phyloP scores from a whole-genome alignment of 2,888 invertebrate species.

The Rutpela maculata region DNA sequence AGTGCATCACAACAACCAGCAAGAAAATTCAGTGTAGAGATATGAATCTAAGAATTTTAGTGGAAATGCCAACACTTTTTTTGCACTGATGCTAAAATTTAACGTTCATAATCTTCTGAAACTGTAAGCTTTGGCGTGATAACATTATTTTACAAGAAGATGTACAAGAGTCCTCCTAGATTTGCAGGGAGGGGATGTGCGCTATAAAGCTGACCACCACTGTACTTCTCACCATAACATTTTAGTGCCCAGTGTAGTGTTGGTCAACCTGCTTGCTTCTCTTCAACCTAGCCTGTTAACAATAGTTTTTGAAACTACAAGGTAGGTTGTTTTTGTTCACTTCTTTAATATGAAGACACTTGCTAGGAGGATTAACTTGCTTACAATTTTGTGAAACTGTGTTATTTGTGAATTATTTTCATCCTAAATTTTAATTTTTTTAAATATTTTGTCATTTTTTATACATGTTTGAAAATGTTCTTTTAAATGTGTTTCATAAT shows the following conservation, averaged over 20 bases:
- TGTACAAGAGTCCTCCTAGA: constrained; percentile 39
- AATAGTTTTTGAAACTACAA: constrained; percentile 40
- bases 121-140: constrained; percentile 25
- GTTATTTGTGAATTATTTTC: background rate
- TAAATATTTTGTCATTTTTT: background rate
- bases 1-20: background rate
- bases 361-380: background rate
- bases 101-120: constrained; percentile 19
- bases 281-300: constrained; percentile 27
- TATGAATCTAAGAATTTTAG: background rate
- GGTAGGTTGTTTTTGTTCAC: constrained; percentile 37
- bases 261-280: constrained; percentile 45
- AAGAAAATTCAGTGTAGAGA: background rate
- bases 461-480: background rate
- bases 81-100: constrained; percentile 9
- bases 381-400: constrained; percentile 3
- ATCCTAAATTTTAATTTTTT: background rate
- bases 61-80: background rate
- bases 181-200: constrained; percentile 57
- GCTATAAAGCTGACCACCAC: constrained; percentile 63
- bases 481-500: background rate
- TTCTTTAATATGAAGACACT: constrained; percentile 1
- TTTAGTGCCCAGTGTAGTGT: constrained; percentile 63
- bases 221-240: constrained; percentile 57
- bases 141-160: constrained; percentile 40